A percentile compares a stretch with the other conserved stretches of the same genome.
Conservation (phyloP, 2,797 vertebrate species). For the Enteromius argenteus region DNA sequence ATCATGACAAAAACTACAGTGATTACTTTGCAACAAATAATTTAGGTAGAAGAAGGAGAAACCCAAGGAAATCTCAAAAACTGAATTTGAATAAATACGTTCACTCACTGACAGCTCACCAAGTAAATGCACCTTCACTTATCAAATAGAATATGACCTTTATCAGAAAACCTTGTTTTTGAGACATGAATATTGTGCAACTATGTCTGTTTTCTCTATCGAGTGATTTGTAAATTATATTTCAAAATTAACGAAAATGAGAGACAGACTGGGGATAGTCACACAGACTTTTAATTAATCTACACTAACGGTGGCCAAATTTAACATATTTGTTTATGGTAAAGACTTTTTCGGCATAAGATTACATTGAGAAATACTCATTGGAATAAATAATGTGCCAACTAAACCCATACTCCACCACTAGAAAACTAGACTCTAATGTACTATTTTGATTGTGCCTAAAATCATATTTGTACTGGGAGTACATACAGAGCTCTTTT, state of each 20-base stretch:
- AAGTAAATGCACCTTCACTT: neutral
- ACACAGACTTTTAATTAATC: neutral
- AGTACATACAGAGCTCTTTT: neutral
- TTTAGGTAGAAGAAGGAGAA: too few relatives aligned
- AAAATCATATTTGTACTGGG: neutral
- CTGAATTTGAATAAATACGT: constrained; percentile 18
- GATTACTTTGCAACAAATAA: too few relatives aligned
- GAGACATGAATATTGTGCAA: neutral
- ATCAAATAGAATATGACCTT: neutral
- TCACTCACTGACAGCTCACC: neutral
- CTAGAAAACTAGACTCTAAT: neutral
- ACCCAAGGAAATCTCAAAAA: constrained; percentile 5
- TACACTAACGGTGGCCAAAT: neutral
- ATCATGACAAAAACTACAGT: too few relatives aligned
- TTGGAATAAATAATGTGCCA: neutral
- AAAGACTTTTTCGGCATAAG: neutral
- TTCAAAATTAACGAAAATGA: neutral
- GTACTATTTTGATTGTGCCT: neutral
- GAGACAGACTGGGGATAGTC: neutral
- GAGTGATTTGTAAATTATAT: neutral
- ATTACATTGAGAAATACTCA: neutral
- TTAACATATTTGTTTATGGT: neutral
- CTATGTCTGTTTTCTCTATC: neutral
- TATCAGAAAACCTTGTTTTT: neutral
- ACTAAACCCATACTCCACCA: neutral